Percentiles rank a stretch among this genome's conserved stretches.
phyloP scores from a whole-genome alignment of 2,113 vertebrate genomes.

The Anarrhichthys ocellatus region DNA sequence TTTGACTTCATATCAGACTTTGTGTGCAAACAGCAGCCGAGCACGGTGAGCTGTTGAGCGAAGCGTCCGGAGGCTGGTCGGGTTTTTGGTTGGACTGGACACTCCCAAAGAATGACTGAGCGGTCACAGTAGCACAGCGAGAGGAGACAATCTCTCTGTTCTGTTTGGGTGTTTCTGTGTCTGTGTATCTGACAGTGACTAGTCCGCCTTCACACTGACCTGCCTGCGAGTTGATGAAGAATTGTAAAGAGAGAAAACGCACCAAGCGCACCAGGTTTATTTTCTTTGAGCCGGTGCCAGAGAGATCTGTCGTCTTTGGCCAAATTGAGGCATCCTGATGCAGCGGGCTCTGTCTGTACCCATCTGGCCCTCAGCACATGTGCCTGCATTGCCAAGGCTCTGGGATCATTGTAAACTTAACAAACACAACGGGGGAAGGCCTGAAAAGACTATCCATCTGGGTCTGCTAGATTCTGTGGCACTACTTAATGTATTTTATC shows the following conservation, averaged over 20 bases:
- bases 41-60: constrained; percentile 94
- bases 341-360: constrained; percentile 63
- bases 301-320: constrained; percentile 58
- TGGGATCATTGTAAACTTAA: constrained; percentile 68
- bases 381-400: constrained; percentile 70
- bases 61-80: constrained; percentile 5
- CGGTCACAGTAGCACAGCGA: constrained; percentile 69
- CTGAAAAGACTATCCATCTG: constrained; percentile 60
- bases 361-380: constrained; percentile 72
- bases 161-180: constrained; percentile 72
- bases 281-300: constrained; percentile 51
- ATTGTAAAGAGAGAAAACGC: constrained; percentile 36
- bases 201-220: constrained; percentile 47
- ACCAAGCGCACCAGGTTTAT: constrained; percentile 34
- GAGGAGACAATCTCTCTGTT: constrained; percentile 74
- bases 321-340: constrained; percentile 59
- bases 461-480: constrained; percentile 66
- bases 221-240: constrained; percentile 47
- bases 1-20: constrained; percentile 97
- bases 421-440: constrained; percentile 50
- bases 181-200: constrained; percentile 65
- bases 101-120: constrained; percentile 66
- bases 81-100: constrained; percentile 47
- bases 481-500: constrained; percentile 77
- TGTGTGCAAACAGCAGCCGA: constrained; percentile 93